phyloP scores from a whole-genome alignment of 2,888 invertebrate species.

The Gasteruption jaculator region DNA sequence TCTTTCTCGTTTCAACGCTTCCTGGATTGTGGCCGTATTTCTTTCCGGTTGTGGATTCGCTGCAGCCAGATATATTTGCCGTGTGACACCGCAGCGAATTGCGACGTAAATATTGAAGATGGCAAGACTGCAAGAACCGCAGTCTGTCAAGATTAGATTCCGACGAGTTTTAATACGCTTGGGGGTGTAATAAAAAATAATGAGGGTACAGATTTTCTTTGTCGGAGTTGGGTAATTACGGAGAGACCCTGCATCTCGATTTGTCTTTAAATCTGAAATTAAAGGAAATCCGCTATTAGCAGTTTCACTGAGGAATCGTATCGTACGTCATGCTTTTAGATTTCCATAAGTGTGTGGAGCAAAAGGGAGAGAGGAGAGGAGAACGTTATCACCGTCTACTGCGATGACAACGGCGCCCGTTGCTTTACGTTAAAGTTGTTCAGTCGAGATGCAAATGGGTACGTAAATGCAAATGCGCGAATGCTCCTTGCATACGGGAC shows the following conservation, averaged over 20 bases:
- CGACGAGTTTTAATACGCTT: no score
- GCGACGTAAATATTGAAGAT: slow-evolving; percentile 40
- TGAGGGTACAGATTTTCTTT: no score
- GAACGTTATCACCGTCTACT: no score
- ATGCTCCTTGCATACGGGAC: slow-evolving; percentile 16
- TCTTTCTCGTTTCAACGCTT: no score
- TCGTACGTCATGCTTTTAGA: slow-evolving; percentile 24
- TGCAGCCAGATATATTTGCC: no score
- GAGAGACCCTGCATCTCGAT: no score
- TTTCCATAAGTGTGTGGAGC: slow-evolving; percentile 29
- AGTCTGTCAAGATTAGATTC: slow-evolving; percentile 37
- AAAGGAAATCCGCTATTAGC: no score
- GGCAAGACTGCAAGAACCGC: slow-evolving; percentile 16
- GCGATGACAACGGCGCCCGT: neutral
- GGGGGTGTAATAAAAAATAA: no score
- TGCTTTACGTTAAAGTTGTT: slow-evolving; percentile 20
- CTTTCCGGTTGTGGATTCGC: slow-evolving; percentile 16
- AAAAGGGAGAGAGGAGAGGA: neutral
- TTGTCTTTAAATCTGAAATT: no score
- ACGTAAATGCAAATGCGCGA: slow-evolving; percentile 28
- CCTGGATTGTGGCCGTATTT: slow-evolving; percentile 26
- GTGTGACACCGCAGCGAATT: slow-evolving; percentile 26
- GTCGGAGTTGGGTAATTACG: no score
- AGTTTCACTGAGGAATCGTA: slow-evolving; percentile 4
- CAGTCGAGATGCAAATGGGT: slow-evolving; percentile 29